These are phyloP conservation scores for Coilia nasus DNA, from an alignment of 2,797 vertebrate genomes.

Conservation along the genomic window DNA sequence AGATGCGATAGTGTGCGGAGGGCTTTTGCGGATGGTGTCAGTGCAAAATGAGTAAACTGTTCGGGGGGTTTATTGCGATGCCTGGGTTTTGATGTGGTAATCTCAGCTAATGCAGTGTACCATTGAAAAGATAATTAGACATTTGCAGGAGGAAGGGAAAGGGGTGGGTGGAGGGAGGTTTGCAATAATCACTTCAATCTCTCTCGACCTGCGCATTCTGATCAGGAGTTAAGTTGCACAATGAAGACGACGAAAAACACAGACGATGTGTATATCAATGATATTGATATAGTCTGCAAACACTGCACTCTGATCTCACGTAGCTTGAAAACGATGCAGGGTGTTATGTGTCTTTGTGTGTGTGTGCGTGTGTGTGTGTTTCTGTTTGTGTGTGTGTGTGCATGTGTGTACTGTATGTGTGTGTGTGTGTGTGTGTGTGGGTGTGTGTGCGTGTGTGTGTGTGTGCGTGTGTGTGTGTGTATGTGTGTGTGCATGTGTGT, in stretches of 20 bases:
- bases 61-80: slow-evolving; percentile 34
- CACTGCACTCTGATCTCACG: not conserved
- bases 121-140: slow-evolving; percentile 46
- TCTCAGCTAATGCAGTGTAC: slow-evolving; percentile 9
- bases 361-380: not conserved
- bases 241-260: not conserved
- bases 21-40: slow-evolving; percentile 2
- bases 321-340: slow-evolving; percentile 6
- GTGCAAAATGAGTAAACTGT: slow-evolving; percentile 41
- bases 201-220: slow-evolving; percentile 31
- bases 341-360: not conserved
- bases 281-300: slow-evolving; percentile 16
- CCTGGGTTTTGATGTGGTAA: slow-evolving; percentile 18
- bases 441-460: too few relatives aligned
- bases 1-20: slow-evolving; percentile 24
- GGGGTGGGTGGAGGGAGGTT: slow-evolving; percentile 23
- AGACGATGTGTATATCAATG: slow-evolving; percentile 30
- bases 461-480: too few relatives aligned
- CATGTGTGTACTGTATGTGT: not conserved
- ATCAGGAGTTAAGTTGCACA: slow-evolving; percentile 46
- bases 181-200: slow-evolving; percentile 44
- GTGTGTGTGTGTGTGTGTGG: not conserved
- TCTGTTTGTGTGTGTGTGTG: not conserved
- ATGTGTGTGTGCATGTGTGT: too few relatives aligned
- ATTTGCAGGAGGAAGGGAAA: slow-evolving; percentile 35